Base-by-base conservation (phyloP, 2,797 vertebrate species). In the Hephaestus fuliginosus region DNA sequence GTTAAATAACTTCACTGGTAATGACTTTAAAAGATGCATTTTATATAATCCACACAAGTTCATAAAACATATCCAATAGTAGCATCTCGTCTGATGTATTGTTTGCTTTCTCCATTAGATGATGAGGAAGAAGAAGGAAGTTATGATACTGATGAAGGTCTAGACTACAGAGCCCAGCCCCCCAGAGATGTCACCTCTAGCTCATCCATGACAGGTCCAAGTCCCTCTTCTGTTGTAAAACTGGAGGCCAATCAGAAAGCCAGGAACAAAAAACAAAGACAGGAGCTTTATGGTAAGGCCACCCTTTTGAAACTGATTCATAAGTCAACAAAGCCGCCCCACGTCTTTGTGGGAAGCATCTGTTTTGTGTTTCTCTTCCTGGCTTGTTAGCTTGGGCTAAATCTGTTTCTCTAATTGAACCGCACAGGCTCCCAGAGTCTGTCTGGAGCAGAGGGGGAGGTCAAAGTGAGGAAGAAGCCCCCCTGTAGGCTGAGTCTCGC, bases 161-260 rank as follows among this genome's bases (percentile, higher is more conserved):
- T 93, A 72, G 95, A 95, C 67, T 90, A 96, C 87, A 84, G 91
- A 90, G 79, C 91, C 64, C 55, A 90, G 4, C 79, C 78, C 0
- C 83, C 84, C 30, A 95, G 94, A 82, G 96, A 97, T 20, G n/a
- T 94, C 3, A 94, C 94, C 41, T 91, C 95, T 56, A 83, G 94
- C 0, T 69, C 95, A n/a, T 89, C 96, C 0, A 25, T 96, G 85
- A 95, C 96, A 44, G 97, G 96, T 12, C 97, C 98, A 3, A 98
- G 97, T 5, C 97, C 97, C 0, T 99, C 97, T 5, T 98, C 97
- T 0, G 94, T 99, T 80, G 98, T 99, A 81, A 99, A 98, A 91
- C 97, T 99, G 93, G 98, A 99, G 88, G 98, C 97, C 90, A 98
- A 99, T 84, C 98, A 98, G 91, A 99, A 99, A 89, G 98, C 98